Conservation (phyloP, 92 coral and sea anemone species). For the Pocillopora meandrina region DNA sequence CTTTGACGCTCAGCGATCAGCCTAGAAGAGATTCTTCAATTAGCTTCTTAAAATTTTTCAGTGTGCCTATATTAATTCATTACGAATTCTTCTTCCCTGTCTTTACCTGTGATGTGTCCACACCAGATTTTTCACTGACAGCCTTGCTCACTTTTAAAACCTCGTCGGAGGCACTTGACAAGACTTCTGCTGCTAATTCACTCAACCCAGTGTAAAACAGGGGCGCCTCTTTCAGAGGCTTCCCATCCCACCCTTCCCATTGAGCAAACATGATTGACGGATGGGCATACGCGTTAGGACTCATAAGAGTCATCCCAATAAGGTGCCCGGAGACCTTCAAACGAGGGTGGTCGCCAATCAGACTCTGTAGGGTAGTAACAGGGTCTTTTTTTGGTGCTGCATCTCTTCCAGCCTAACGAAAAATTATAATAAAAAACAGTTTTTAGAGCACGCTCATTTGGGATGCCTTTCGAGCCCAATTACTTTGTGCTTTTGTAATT, state of each 20-base stretch:
- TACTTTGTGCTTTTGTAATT: too few relatives aligned
- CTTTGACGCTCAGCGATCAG: too few relatives aligned
- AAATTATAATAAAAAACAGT: background rate
- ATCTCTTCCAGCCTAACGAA: constrained; percentile 8
- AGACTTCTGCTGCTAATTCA: constrained; percentile 39
- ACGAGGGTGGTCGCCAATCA: constrained; percentile 52
- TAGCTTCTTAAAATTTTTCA: too few relatives aligned
- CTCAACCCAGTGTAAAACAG: constrained; percentile 59
- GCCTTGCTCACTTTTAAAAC: constrained; percentile 19
- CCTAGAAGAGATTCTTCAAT: too few relatives aligned
- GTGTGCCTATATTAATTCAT: too few relatives aligned
- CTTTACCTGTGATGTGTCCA: constrained; percentile 19
- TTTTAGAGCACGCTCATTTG: background rate
- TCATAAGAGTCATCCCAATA: constrained; percentile 56
- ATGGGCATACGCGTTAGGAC: constrained; percentile 52
- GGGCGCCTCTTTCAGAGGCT: constrained; percentile 59
- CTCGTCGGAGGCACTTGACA: constrained; percentile 50
- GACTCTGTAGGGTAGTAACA: constrained; percentile 44
- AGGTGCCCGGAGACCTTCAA: constrained; percentile 51
- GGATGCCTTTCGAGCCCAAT: too few relatives aligned
- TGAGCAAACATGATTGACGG: constrained; percentile 58
- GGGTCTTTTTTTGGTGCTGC: constrained; percentile 56
- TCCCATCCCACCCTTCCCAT: constrained; percentile 74
- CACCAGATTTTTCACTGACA: constrained; percentile 17
- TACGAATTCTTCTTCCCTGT: background rate